These are phyloP conservation scores for Nomia melanderi DNA, from an alignment of 1,140 invertebrate genomes.

Conservation along the genomic window DNA sequence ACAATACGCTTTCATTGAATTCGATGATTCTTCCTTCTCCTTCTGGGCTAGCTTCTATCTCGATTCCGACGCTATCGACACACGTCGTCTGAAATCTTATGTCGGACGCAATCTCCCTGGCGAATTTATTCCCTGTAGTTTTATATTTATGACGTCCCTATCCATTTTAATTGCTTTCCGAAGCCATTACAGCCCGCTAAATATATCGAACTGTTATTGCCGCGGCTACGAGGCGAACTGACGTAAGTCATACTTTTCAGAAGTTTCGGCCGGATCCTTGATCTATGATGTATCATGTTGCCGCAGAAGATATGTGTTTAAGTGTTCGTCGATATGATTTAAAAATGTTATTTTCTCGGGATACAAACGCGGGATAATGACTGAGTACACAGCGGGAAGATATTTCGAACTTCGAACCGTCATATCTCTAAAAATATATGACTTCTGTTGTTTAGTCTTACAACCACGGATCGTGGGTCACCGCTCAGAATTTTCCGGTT, in stretches of 20 bases:
- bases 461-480: neutral
- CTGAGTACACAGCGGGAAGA: no score
- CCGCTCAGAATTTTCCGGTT: neutral
- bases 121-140: neutral
- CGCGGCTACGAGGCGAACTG: no score
- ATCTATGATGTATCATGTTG: no score
- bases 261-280: no score
- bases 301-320: no score
- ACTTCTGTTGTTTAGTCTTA: no score
- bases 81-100: neutral
- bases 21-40: neutral
- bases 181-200: neutral
- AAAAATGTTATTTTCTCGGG: no score
- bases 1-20: neutral
- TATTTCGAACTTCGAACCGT: no score
- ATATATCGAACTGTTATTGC: neutral
- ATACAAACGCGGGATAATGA: no score
- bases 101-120: neutral
- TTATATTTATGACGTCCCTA: neutral
- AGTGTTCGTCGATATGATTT: no score
- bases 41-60: neutral
- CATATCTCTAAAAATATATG: no score
- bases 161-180: neutral
- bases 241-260: no score
- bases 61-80: neutral